Evolutionary conservation across 2,888 invertebrate species (phyloP).

Genomic region (Panzeria rudis): DNA sequence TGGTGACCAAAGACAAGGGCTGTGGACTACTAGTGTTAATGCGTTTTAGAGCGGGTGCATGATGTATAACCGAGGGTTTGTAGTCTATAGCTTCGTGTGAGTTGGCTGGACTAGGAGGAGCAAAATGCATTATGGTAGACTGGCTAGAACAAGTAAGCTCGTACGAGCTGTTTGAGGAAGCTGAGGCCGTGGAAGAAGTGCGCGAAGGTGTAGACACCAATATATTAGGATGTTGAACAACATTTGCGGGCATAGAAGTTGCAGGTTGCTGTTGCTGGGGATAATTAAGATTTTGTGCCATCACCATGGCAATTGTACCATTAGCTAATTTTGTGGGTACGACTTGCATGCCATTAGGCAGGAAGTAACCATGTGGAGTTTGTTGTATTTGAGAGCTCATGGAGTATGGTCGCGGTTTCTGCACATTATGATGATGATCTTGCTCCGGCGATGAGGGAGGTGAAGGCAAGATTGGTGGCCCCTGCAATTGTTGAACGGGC

Average conservation of each 20-base stretch:
- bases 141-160: slow-evolving; percentile 84
- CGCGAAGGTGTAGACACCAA: slow-evolving; percentile 90
- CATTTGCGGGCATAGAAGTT: background rate
- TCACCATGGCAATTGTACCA: slow-evolving; percentile 91
- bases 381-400: slow-evolving; percentile 81
- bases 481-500: slow-evolving; percentile 83
- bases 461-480: slow-evolving; percentile 86
- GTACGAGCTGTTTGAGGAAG: slow-evolving; percentile 86
- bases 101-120: slow-evolving; percentile 85
- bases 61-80: slow-evolving; percentile 85
- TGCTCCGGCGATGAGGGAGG: slow-evolving; percentile 83
- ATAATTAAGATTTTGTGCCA: slow-evolving; percentile 87
- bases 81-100: slow-evolving; percentile 84
- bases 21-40: slow-evolving; percentile 68
- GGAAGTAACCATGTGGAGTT: slow-evolving; percentile 85
- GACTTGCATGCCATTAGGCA: slow-evolving; percentile 90
- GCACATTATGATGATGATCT: slow-evolving; percentile 74
- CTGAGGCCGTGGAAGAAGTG: slow-evolving; percentile 89
- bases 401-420: slow-evolving; percentile 75
- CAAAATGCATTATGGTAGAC: slow-evolving; percentile 82
- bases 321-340: slow-evolving; percentile 92
- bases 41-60: slow-evolving; percentile 80
- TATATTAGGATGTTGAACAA: slow-evolving; percentile 85
- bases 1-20: slow-evolving; percentile 90
- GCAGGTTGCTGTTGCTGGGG: slow-evolving; percentile 84